Percentiles rank a stretch among this genome's conserved stretches.
These are phyloP conservation scores for Argynnis bischoffii DNA, from an alignment of 2,888 invertebrate genomes.

Conservation along the genomic window DNA sequence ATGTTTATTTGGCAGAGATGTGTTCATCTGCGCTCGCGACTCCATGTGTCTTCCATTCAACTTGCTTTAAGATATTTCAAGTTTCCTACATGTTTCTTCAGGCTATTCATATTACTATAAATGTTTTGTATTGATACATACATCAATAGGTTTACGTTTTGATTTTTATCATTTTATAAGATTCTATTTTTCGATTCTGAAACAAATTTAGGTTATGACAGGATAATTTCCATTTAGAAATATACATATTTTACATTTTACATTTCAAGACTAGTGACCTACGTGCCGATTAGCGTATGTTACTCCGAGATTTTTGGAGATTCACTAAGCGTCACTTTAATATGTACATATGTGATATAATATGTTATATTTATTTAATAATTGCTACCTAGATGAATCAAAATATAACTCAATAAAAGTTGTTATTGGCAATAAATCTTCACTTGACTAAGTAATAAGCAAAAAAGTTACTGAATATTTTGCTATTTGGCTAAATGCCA, in stretches of 20 bases:
- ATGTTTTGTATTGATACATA: neutral
- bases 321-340: no score
- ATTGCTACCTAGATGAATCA: no score
- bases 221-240: neutral
- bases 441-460: neutral
- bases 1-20: constrained; percentile 62
- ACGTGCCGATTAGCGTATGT: no score
- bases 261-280: no score
- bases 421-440: no score
- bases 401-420: no score
- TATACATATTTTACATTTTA: no score
- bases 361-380: no score
- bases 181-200: constrained; percentile 28
- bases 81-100: constrained; percentile 41
- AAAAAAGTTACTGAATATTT: neutral
- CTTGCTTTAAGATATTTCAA: constrained; percentile 34
- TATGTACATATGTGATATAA: no score
- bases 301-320: no score
- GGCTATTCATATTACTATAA: constrained; percentile 18
- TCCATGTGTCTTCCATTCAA: constrained; percentile 73
- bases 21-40: constrained; percentile 72
- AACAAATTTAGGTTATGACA: constrained; percentile 11
- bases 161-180: constrained; percentile 18
- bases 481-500: neutral
- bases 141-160: constrained; percentile 9